These are phyloP conservation scores for Anoplopoma fimbria DNA, from an alignment of 2,113 vertebrate species.

Conservation along the genomic window DNA sequence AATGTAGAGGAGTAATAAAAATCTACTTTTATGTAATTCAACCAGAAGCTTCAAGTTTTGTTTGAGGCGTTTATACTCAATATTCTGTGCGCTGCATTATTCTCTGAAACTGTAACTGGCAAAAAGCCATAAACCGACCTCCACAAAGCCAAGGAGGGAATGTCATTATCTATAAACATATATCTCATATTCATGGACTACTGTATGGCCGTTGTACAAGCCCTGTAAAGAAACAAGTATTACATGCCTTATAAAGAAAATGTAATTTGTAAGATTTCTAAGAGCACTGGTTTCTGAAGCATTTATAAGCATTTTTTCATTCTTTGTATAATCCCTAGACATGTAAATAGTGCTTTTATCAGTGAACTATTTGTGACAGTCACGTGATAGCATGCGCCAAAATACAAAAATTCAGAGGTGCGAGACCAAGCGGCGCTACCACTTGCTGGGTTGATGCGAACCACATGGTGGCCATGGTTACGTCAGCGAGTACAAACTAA, in stretches of 20 bases:
- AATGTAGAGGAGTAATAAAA: not conserved
- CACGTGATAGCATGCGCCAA: too few species aligned
- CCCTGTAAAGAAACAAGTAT: too few species aligned
- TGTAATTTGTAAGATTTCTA: too few species aligned
- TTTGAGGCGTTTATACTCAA: not conserved
- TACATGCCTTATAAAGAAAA: too few species aligned
- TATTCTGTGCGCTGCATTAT: not conserved
- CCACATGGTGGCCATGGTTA: too few species aligned
- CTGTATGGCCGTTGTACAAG: not conserved
- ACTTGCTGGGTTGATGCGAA: too few species aligned
- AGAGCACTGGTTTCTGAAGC: not conserved
- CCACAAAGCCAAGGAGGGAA: not conserved
- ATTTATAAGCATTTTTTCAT: not conserved
- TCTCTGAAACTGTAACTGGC: too few species aligned
- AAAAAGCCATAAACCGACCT: not conserved
- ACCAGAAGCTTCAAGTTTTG: not conserved
- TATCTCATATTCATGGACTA: not conserved
- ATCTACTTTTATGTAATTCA: constrained; percentile 2
- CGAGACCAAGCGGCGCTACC: too few species aligned
- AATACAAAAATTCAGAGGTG: too few species aligned
- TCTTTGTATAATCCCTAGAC: not conserved
- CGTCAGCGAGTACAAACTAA: too few species aligned
- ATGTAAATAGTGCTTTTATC: not conserved
- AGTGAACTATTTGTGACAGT: not conserved
- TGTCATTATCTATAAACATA: not conserved